Base-by-base conservation (phyloP, 2,888 invertebrate genomes). In the Caprella mutica region DNA sequence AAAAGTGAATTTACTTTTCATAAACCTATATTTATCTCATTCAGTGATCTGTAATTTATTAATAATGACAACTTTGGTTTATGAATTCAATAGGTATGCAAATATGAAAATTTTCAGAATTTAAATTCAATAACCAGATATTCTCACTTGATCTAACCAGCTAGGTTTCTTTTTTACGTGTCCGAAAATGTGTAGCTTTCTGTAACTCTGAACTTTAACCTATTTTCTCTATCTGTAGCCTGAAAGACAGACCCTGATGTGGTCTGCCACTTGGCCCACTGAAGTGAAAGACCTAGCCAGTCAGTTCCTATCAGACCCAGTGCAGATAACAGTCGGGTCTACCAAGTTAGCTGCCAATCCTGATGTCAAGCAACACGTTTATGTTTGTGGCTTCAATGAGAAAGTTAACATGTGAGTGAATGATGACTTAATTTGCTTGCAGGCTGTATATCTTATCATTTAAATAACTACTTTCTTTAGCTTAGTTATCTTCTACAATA, bases 201-300 rank as follows among this genome's bases (percentile, higher is more conserved):
- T 40, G 2, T 1, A 2, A 33, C 33, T 33, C 33, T 8, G 33
- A 14, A 33, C 8, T 33, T 9, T 33, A 14, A 14, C 33, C 14
- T 33, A 33, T 9, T 33, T 33, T 33, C 8, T 17, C 6, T 40
- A 6, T 42, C 27, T 5, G 26, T 27, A 43, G 43, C 40, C 24
- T n/a, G 54, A 54, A 24, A 42, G 54, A 21, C 54, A 55, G 24
- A 55, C 55, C 12, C 35, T 55, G 24, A 55, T 55, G 55, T 55
- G 55, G 55, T 55, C 55, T 12, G 55, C 55, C 2, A 55, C 55
- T 23, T 55, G 55, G 55, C 55, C 55, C 24, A 27, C 23, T 3
- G 55, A 55, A 27, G 55, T 55, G 21, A 30, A 55, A 38, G 35
- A 23, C 5, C 26, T 55, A n/a, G 55, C 55, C 3, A 14, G 19